A percentile compares a stretch with the other conserved stretches of the same genome.
Conservation (phyloP, 2,888 invertebrate species). For the Xestoiulus laeticollis region DNA sequence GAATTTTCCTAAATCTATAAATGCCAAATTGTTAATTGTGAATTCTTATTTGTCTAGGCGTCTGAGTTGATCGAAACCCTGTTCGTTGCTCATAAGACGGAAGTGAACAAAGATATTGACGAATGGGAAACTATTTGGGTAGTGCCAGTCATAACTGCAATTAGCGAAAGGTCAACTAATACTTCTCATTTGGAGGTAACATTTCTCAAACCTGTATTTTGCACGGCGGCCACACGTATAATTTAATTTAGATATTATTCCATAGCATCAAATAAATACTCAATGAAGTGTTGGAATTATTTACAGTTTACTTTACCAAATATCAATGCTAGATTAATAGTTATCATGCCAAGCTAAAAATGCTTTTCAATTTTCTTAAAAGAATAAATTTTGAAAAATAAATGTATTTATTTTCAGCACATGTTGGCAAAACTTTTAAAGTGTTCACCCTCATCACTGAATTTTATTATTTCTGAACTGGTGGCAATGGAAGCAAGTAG, state of each 20-base stretch:
- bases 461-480: conserved; percentile 53
- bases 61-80: conserved; percentile 69
- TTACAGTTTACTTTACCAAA: no score
- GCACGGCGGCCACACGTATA: no score
- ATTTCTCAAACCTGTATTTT: neutral
- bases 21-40: neutral
- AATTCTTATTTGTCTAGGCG: conserved; percentile 62
- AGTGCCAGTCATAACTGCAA: conserved; percentile 60
- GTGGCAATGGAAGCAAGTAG: conserved; percentile 28
- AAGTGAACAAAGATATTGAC: conserved; percentile 57
- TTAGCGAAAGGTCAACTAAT: conserved; percentile 59
- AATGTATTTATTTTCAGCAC: conserved; percentile 47
- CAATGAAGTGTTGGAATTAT: no score
- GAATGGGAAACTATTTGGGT: conserved; percentile 61
- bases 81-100: conserved; percentile 67
- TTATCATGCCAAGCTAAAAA: no score
- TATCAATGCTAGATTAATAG: no score
- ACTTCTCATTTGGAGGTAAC: conserved; percentile 53
- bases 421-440: conserved; percentile 54
- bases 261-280: no score
- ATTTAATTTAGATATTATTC: no score
- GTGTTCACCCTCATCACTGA: conserved; percentile 52
- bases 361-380: no score
- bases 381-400: neutral
- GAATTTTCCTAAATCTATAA: neutral